These are phyloP conservation scores for Cantharis rufa DNA, from an alignment of 2,888 invertebrate genomes.

Conservation along the genomic window DNA sequence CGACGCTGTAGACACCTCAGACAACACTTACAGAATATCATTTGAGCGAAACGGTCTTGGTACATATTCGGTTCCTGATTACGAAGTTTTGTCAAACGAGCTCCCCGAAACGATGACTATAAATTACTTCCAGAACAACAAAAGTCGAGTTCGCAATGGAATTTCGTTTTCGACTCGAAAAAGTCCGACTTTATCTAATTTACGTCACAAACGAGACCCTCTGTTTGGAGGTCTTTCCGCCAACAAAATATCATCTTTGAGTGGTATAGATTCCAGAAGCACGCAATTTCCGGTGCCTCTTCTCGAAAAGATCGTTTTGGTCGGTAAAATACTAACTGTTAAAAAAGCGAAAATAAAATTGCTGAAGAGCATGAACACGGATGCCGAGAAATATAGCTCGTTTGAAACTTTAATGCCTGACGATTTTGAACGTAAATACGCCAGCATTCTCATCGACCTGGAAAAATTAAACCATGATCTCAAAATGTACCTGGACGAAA, in stretches of 20 bases:
- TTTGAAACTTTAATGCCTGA: constrained; percentile 78
- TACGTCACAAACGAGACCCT: constrained; percentile 68
- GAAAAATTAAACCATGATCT: constrained; percentile 90
- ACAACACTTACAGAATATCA: constrained; percentile 91
- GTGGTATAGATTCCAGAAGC: constrained; percentile 59
- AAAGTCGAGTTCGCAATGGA: constrained; percentile 68
- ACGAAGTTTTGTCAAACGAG: constrained; percentile 93
- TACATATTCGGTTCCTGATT: constrained; percentile 95
- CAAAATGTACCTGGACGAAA: constrained; percentile 81
- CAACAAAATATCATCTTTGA: constrained; percentile 41
- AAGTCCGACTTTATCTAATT: constrained; percentile 48
- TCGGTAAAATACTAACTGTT: constrained; percentile 81
- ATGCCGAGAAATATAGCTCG: constrained; percentile 85
- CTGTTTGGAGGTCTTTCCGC: constrained; percentile 63
- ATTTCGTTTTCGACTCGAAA: constrained; percentile 60
- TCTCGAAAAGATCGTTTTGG: constrained; percentile 82
- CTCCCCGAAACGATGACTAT: constrained; percentile 88
- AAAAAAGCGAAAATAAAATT: constrained; percentile 82
- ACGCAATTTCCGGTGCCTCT: constrained; percentile 86
- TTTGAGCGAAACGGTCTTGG: constrained; percentile 92
- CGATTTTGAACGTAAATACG: constrained; percentile 91
- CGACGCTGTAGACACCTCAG: constrained; percentile 93
- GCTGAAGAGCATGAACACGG: constrained; percentile 84
- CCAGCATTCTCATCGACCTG: constrained; percentile 82
- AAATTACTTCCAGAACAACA: constrained; percentile 80